Conservation (phyloP, 2,888 invertebrate species). For the Drosophila silvestris region DNA sequence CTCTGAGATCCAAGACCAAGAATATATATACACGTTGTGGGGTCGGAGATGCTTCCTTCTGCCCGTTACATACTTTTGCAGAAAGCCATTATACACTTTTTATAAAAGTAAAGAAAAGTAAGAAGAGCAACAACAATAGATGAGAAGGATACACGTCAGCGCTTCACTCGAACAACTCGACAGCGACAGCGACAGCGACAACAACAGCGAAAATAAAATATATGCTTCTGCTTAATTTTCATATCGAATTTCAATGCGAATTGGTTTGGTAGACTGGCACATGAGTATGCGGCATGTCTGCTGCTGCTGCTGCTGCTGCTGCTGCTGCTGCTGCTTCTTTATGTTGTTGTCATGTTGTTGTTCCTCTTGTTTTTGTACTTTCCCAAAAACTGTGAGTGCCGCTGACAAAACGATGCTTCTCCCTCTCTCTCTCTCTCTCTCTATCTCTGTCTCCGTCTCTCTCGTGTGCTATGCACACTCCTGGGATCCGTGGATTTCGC, state of each 20-base stretch:
- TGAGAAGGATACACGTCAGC: conserved; percentile 59
- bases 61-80: not conserved
- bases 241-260: conserved; percentile 80
- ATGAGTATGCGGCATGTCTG: conserved; percentile 30
- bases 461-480: not conserved
- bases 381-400: conserved; percentile 32
- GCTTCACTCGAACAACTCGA: conserved; percentile 69
- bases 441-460: not conserved
- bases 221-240: conserved; percentile 67
- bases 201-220: conserved; percentile 27
- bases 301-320: conserved; percentile 11
- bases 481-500: conserved; percentile 1
- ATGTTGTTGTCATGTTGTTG: conserved; percentile 18
- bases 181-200: conserved; percentile 36
- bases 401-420: conserved; percentile 10
- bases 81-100: not conserved
- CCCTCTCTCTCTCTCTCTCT: too few species aligned
- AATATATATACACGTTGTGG: not conserved
- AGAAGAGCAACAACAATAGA: conserved; percentile 26
- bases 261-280: conserved; percentile 38
- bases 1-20: not conserved
- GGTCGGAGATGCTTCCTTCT: not conserved
- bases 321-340: not conserved
- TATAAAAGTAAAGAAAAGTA: not conserved
- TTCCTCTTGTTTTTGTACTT: conserved; percentile 44